Evolutionary conservation across 2,888 invertebrate species (phyloP), one percentile per base, ranked within the genome.

Genomic region (Napeogenes sylphis): DNA sequence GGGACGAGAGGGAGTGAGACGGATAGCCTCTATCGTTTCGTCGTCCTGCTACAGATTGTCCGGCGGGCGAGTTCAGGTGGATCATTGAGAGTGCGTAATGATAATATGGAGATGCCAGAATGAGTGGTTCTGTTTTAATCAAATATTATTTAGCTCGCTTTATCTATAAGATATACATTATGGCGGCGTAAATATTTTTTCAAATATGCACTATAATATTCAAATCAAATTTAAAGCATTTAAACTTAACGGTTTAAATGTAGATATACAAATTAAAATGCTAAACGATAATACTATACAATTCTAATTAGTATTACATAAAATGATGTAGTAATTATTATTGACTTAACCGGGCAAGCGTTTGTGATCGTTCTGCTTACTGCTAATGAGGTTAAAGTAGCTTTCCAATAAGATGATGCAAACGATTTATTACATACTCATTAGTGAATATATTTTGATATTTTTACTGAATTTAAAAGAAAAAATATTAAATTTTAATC

Each of bases 71-170:
- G 80, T 81, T 87, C 86, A 86, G 89, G 86, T 88, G 87, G 82
- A 85, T 87, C 80, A 80, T 77, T 79, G 84, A 83, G 84, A 83
- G 83, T 80, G 81, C 78, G 81, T 79, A 82, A 83, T 87, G 84
- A 86, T 86, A 87, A 79, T 80, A 78, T 84, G 83, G 87, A 89
- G 90, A 90, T 90, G 87, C 83, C 84, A 76, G 74, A 75, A 70
- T 65, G 65, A 74, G 68, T 75, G 73, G 75, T 77, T 80, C 76
- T 74, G 75, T 77, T 76, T 80, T 78, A 75, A 81, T 80, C 77
- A 76, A 70, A 63, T 62, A 73, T 75, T 75, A 75, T 77, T 74
- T 73, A 61, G 62, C 56, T 63, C 64, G 56, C 68, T 73, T 80
- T 82, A 80, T 83, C 78, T 73, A 33, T 71, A 53, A 67, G 74